A percentile compares a stretch with the other conserved stretches of the same genome.
Conservation (phyloP, 23 tunicate genomes). For the Styela clava region DNA sequence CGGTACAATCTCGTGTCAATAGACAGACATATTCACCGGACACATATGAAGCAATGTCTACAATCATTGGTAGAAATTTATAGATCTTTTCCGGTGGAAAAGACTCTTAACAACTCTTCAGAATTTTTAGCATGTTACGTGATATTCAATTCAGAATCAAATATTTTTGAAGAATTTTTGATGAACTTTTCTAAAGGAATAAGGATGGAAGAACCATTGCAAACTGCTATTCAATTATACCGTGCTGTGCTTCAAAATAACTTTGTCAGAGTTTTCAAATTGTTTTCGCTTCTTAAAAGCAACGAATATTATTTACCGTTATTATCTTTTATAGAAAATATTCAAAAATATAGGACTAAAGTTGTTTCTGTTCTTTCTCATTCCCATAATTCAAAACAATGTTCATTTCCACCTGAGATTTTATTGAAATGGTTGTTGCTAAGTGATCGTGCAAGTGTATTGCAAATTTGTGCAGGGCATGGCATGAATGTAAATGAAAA, state of each 20-base stretch:
- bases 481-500: conserved; percentile 9
- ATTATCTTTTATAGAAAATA: neutral
- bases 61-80: conserved; percentile 36
- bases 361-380: conserved; percentile 38
- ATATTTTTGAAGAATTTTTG: conserved; percentile 25
- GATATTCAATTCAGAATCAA: conserved; percentile 28
- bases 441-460: neutral
- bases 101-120: conserved; percentile 2
- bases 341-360: conserved; percentile 20
- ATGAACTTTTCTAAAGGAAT: conserved; percentile 18
- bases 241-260: conserved; percentile 27
- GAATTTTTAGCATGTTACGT: conserved; percentile 33
- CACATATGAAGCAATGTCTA: conserved; percentile 63
- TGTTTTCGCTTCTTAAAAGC: conserved; percentile 1
- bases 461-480: conserved; percentile 8
- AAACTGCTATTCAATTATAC: conserved; percentile 23
- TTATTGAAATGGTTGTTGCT: conserved; percentile 60
- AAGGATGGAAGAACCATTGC: conserved; percentile 16
- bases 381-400: conserved; percentile 64
- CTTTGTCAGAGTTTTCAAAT: conserved; percentile 32
- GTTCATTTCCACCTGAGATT: conserved; percentile 27
- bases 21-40: conserved; percentile 51
- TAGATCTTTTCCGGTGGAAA: neutral
- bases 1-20: conserved; percentile 28
- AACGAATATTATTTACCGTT: conserved; percentile 4